Conservation (phyloP, 2,797 vertebrate species). For the Premnoplex brunnescens region DNA sequence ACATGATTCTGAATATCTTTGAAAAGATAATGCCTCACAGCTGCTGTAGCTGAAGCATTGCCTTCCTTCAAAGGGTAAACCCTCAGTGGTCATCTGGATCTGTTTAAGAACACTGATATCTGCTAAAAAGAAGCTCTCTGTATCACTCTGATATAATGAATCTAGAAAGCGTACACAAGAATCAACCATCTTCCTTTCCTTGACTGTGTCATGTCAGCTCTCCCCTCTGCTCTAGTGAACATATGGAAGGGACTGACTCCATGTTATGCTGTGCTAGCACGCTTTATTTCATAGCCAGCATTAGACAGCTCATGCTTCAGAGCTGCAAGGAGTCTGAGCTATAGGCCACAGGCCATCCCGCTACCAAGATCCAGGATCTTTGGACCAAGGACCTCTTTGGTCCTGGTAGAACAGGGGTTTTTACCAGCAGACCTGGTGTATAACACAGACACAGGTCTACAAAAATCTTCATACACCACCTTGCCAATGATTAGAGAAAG, state of each 20-base stretch:
- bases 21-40: slow-evolving; percentile 57
- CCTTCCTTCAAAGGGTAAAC: slow-evolving; percentile 25
- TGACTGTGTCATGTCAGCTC: not conserved
- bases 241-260: slow-evolving; percentile 17
- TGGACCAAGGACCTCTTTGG: not conserved
- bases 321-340: not conserved
- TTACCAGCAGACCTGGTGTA: not conserved
- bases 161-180: slow-evolving; percentile 7
- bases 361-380: not conserved
- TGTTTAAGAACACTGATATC: slow-evolving; percentile 44
- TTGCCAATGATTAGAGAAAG: not conserved
- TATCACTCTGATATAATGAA: not conserved
- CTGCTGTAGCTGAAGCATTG: slow-evolving; percentile 22
- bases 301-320: not conserved
- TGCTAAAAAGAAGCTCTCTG: not conserved
- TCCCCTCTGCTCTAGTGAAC: slow-evolving; percentile 22
- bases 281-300: not conserved
- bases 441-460: not conserved
- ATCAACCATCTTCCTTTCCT: slow-evolving; percentile 6
- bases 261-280: not conserved
- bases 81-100: slow-evolving; percentile 47
- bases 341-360: not conserved
- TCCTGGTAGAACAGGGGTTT: not conserved
- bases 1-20: slow-evolving; percentile 50
- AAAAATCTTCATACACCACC: not conserved